Evolutionary conservation across 2,797 vertebrate species (phyloP), one percentile per base, ranked within the genome.

Genomic region (Todus mexicanus): DNA sequence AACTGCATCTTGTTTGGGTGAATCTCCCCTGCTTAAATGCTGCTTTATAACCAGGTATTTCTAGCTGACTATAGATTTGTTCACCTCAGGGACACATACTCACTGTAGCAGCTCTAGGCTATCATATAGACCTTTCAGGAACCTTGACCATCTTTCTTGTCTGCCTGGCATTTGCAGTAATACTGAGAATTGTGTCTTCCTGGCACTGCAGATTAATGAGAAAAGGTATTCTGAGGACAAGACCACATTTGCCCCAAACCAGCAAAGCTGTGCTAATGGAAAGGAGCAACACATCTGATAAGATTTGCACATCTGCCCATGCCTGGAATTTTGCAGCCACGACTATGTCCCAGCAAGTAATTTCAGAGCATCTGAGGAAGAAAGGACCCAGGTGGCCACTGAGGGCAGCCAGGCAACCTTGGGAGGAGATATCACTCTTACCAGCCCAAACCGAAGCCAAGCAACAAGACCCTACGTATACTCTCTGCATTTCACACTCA

Each of bases 1-100:
- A 29, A 25, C 0, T 0, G 8, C 3, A 0, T 37, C 70, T 75
- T 21, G 3, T 51, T 70, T 63, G 51, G 43, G 66, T 51, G 31
- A 86, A 51, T 22, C 47, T 19, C 19, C 20, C 8, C 6, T 15
- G 22, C 9, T 75, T 64, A 59, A 54, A 61, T 33, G 59, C 35
- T 78, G n/a, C 70, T 88, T 29, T 61, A 42, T 27, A 77, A 64
- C 25, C 12, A 61, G 17, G 10, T 40, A 50, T 60, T 84, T 72
- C 60, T 63, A 89, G 23, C 64, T 87, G 40, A 31, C 18, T 45
- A 56, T 40, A 73, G 54, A 82, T 82, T 76, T 84, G 18, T 33
- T 66, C 69, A 51, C 48, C 43, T 25, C 61, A 50, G 56, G 45
- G 40, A 33, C 43, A 63, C 22, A 42, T 26, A 43, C 26, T 57